Conservation (phyloP, 2,113 vertebrate species). For the Panurus biarmicus region DNA sequence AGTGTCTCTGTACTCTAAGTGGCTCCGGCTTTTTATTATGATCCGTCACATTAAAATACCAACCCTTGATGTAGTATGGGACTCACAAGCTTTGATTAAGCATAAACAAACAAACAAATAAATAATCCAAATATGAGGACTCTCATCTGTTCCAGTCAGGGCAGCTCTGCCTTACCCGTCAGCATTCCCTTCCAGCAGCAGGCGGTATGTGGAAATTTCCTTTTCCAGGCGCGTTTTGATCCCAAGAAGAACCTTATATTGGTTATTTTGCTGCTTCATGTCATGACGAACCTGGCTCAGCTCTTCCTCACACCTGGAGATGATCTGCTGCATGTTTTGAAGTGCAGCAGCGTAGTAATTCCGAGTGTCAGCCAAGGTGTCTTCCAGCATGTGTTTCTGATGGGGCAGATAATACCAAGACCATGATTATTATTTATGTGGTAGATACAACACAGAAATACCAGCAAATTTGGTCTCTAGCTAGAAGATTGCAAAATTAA, state of each 20-base stretch:
- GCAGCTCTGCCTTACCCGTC: slow-evolving; percentile 71
- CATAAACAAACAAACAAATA: slow-evolving; percentile 48
- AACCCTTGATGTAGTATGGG: slow-evolving; percentile 14
- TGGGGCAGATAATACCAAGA: neutral
- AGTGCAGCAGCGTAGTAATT: slow-evolving; percentile 79
- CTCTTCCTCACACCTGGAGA: slow-evolving; percentile 80
- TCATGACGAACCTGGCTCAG: slow-evolving; percentile 78
- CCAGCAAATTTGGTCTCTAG: neutral
- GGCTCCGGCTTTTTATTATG: neutral
- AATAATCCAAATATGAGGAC: neutral
- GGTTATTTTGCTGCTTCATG: slow-evolving; percentile 80
- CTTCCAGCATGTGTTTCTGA: slow-evolving; percentile 88
- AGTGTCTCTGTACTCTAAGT: neutral
- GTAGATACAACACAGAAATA: neutral
- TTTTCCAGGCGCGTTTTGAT: slow-evolving; percentile 94
- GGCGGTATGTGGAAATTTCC: slow-evolving; percentile 90
- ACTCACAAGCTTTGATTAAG: slow-evolving; percentile 31
- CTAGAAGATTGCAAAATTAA: neutral
- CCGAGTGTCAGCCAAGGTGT: slow-evolving; percentile 80
- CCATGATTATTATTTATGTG: neutral
- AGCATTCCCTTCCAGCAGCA: slow-evolving; percentile 84
- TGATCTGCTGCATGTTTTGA: slow-evolving; percentile 76
- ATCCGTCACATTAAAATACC: slow-evolving; percentile 24
- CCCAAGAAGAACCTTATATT: slow-evolving; percentile 87
- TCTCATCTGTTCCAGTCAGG: neutral